Evolutionary conservation across 1,140 invertebrate genomes (phyloP).

Genomic region (Ceratoteleas bidentatus): DNA sequence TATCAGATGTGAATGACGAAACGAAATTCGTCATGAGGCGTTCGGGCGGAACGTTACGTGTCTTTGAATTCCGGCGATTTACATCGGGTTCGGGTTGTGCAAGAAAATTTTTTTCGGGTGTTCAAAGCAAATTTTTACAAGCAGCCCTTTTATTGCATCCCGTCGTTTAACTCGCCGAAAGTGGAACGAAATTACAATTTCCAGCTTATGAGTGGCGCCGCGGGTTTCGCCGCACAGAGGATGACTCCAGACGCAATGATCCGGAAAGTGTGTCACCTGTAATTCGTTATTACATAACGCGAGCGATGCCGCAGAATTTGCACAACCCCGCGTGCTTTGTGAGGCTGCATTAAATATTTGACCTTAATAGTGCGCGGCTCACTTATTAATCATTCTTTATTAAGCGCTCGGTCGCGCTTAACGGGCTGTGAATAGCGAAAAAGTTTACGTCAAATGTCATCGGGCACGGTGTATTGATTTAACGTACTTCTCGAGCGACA

Average conservation of each 20-base stretch:
- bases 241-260: constrained; percentile 13
- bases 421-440: constrained; percentile 23
- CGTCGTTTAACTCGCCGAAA: constrained; percentile 28
- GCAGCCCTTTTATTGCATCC: constrained; percentile 18
- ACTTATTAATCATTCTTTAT: constrained; percentile 48
- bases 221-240: constrained; percentile 3
- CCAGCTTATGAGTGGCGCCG: constrained; percentile 13
- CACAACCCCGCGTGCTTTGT: constrained; percentile 6
- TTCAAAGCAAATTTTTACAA: constrained; percentile 9
- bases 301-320: constrained; percentile 23
- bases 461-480: constrained; percentile 6
- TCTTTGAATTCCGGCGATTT: no score
- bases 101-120: background rate
- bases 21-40: no score
- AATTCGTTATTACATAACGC: constrained; percentile 46
- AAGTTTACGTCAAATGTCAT: constrained; percentile 36
- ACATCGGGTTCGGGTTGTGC: no score
- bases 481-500: constrained; percentile 18
- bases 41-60: no score
- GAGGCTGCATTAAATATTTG: constrained; percentile 36
- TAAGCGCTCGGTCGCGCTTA: constrained; percentile 20
- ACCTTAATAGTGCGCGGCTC: constrained; percentile 46
- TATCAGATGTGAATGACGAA: no score
- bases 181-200: constrained; percentile 38
- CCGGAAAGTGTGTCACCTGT: constrained; percentile 33